A percentile compares a stretch with the other conserved stretches of the same genome.
Conservation (phyloP, 2,113 vertebrate genomes). For the Zingel zingel region DNA sequence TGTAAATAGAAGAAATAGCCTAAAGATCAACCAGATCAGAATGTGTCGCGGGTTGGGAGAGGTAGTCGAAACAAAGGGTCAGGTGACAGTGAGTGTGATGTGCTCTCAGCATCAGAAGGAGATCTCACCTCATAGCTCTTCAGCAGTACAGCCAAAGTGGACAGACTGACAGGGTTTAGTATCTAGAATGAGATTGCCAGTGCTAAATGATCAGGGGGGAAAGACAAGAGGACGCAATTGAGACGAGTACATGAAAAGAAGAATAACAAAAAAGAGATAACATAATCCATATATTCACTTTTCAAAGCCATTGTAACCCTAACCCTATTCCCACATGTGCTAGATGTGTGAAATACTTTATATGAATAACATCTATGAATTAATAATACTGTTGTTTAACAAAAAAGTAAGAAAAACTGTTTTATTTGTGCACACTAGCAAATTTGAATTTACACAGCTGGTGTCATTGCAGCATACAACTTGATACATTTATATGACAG, state of each 20-base stretch:
- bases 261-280: background rate
- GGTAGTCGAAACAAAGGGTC: conserved; percentile 9
- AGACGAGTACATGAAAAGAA: conserved; percentile 26
- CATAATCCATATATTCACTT: background rate
- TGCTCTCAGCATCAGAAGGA: conserved; percentile 29
- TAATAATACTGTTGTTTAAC: background rate
- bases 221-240: conserved; percentile 7
- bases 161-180: conserved; percentile 72
- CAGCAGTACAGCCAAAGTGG: conserved; percentile 60
- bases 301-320: too few species aligned
- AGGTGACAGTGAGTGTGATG: conserved; percentile 36
- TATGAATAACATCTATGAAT: background rate
- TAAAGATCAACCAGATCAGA: conserved; percentile 7
- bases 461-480: conserved; percentile 7
- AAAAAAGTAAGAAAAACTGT: background rate
- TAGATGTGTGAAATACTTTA: background rate
- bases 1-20: background rate
- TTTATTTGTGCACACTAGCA: background rate
- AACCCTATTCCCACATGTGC: too few species aligned
- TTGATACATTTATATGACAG: background rate
- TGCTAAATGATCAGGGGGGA: conserved; percentile 63
- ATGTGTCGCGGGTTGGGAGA: conserved; percentile 2
- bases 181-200: conserved; percentile 74
- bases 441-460: background rate
- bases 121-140: conserved; percentile 77